Conservation (phyloP, 2,888 invertebrate species). For the Nomada ferruginata region DNA sequence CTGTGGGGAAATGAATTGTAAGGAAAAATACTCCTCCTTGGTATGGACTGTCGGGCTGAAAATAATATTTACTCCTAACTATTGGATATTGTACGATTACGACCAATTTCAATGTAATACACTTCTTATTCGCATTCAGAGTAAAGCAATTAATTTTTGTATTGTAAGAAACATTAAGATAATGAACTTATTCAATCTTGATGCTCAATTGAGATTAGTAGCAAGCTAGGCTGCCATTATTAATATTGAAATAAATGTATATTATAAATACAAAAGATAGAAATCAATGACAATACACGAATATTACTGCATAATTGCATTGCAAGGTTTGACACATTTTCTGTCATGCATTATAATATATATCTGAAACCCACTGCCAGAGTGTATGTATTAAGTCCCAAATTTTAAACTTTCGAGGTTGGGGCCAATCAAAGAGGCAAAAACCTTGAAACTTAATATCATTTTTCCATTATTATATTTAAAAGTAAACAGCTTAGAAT, state of each 20-base stretch:
- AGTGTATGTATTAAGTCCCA: too few relatives aligned
- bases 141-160: not conserved
- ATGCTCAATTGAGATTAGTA: not conserved
- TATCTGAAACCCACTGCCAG: too few relatives aligned
- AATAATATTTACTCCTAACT: slow-evolving; percentile 77
- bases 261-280: not conserved
- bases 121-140: not conserved
- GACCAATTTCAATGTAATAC: not conserved
- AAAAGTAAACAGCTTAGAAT: too few relatives aligned
- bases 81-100: not conserved
- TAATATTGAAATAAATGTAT: slow-evolving; percentile 10
- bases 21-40: slow-evolving; percentile 99
- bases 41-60: slow-evolving; percentile 99
- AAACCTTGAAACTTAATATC: too few relatives aligned
- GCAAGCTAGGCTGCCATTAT: not conserved
- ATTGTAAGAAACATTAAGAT: not conserved
- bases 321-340: not conserved
- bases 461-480: too few relatives aligned
- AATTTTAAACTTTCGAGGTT: too few relatives aligned
- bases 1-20: slow-evolving; percentile 99
- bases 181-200: slow-evolving; percentile 1
- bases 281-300: not conserved
- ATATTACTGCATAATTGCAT: not conserved
- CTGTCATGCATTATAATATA: too few relatives aligned
- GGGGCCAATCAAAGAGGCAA: too few relatives aligned